Evolutionary conservation across 2,888 invertebrate genomes (phyloP), one percentile per base, ranked within the genome.

Genomic region (Frankliniella fusca): DNA sequence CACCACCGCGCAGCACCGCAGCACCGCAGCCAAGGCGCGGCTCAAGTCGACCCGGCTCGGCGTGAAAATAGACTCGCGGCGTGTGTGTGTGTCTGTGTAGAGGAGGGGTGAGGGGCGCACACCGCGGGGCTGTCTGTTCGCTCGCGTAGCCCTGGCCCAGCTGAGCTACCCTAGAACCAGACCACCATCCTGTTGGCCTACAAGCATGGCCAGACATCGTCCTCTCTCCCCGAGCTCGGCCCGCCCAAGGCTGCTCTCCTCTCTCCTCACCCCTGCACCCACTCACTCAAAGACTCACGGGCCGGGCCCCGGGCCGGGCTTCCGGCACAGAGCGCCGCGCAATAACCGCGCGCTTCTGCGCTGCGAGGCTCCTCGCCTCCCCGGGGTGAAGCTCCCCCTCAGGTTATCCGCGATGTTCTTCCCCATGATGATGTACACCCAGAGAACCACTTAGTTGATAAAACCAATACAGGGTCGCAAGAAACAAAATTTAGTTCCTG

Each of bases 41-140:
- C 70, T 27, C 70, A 76, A 76, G 70, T 27, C 70, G 70, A 27
- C 70, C 27, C 70, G 70, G 70, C 70, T 76, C 70, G 70, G 70
- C 70, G 70, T 76, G 70, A 76, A 76, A 76, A 76, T 76, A 76
- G 70, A 76, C 70, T 76, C 70, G 70, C 54, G 70, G 23, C 70
- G 70, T 27, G 70, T 27, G 23, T 70, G 70, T 76, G 70, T 76
- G 23, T 70, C 5, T 70, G 65, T 65, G 65, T n/a, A 38, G 38
- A 38, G 38, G 38, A 38, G 38, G 38, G 38, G 38, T 38, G 38
- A n/a, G n/a, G 54, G 18, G 54, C 8, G 54, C 18, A 18, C 50
- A 50, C 10, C 15, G 7, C 18, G 54, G 15, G 54, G 15, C 15
- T 11, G 54, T 54, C 18, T 54, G 54, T 12, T 7, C 15, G 54